These are phyloP conservation scores for Notiomystis cincta DNA, from an alignment of 2,113 vertebrate species.

Conservation along the genomic window DNA sequence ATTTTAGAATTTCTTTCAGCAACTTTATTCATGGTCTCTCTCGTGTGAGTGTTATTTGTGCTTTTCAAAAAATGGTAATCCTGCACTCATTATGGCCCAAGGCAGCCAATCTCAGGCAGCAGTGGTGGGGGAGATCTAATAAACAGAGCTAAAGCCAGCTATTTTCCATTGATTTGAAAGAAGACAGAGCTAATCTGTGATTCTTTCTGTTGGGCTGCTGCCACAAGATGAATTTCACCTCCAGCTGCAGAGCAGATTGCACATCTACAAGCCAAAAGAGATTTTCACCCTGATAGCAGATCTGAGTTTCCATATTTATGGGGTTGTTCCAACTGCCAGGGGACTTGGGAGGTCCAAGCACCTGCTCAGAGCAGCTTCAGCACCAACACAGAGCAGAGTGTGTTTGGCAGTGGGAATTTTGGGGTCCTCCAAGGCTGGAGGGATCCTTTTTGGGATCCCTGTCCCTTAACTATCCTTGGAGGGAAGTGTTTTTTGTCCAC, in stretches of 20 bases:
- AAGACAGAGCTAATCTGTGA: conserved; percentile 30
- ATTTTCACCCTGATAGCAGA: not conserved
- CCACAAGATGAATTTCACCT: conserved; percentile 21
- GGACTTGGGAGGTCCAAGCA: not conserved
- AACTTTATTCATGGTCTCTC: not conserved
- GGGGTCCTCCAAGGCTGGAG: not conserved
- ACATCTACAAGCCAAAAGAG: not conserved
- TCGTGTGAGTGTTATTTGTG: not conserved
- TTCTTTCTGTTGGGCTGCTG: conserved; percentile 32
- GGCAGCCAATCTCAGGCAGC: not conserved
- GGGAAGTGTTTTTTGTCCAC: not conserved
- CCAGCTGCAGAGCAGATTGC: conserved; percentile 27
- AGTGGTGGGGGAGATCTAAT: conserved; percentile 13
- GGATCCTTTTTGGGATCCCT: not conserved
- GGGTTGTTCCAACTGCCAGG: not conserved
- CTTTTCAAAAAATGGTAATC: conserved; percentile 10
- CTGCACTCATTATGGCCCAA: not conserved
- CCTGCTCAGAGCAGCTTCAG: not conserved
- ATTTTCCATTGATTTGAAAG: conserved; percentile 23
- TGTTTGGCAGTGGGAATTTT: not conserved
- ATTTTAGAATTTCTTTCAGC: not conserved
- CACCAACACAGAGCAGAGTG: not conserved
- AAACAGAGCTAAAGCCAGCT: not conserved
- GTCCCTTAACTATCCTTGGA: not conserved
- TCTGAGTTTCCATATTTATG: not conserved